Base-by-base conservation (phyloP, 2,797 vertebrate genomes). In the Ceryle rudis region DNA sequence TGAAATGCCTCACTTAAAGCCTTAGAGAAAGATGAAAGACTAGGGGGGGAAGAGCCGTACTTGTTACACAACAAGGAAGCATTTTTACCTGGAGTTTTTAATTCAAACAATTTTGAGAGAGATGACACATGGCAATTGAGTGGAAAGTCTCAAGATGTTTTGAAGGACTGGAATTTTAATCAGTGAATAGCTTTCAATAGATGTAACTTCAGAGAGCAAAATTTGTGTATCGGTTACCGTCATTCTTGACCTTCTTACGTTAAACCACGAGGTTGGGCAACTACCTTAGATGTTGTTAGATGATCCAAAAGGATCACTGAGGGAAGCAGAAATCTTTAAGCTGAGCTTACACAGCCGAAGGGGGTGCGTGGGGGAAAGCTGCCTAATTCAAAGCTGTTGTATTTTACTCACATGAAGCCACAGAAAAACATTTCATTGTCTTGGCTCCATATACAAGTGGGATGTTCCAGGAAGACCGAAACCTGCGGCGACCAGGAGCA, bases 161-260 rank as follows among this genome's bases (percentile, higher is more conserved):
- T 86, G 77, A 84, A 90, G 69, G 65, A n/a, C 26, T 49, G 35
- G 58, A 89, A 73, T 83, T 90, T 90, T 84, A 94, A 97, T 86
- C 81, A 82, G 78, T 4, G 11, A 91, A 15, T 5, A 54, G 74
- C 65, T 83, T 60, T 46, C 47, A 60, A 69, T 0, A 86, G 77
- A 73, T 33, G 62, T 26, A 6, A 33, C 37, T 71, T 57, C 77
- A 89, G 52, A 91, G 86, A 60, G 41, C 20, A 78, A 41, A 77
- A 83, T 21, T 5, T 35, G 51, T 9, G 5, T 81, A 58, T 28
- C 33, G 4, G 79, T 74, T 81, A 83, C 39, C 57, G 49, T 92
- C 3, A 1, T 33, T 91, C 65, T 78, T 49, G 75, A 86, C 75
- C 80, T 16, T 33, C 44, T 35, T n/a, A 55, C 14, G 19, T 29